phyloP scores from a whole-genome alignment of 2,888 invertebrate genomes.

The Megastigmus dorsalis region DNA sequence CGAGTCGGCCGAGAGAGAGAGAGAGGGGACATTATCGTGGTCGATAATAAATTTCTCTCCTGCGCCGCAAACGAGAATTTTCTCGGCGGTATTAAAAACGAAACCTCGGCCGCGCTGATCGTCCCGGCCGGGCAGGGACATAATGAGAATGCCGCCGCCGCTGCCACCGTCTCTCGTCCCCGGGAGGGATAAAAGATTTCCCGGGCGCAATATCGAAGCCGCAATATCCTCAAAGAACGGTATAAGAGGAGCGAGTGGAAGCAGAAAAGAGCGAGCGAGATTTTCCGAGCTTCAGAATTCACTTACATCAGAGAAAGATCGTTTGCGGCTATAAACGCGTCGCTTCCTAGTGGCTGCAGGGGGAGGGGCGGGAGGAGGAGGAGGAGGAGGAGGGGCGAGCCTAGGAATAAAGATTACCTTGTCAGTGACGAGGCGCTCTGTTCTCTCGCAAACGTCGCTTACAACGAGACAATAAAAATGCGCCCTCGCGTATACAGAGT shows the following conservation, averaged over 20 bases:
- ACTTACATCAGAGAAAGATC: slow-evolving; percentile 19
- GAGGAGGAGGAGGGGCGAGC: background rate
- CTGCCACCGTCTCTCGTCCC: background rate
- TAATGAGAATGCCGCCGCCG: slow-evolving; percentile 41
- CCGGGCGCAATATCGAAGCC: slow-evolving; percentile 38
- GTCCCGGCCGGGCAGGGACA: background rate
- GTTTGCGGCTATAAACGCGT: slow-evolving; percentile 1
- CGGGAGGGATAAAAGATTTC: slow-evolving; percentile 38
- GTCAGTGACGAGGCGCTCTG: slow-evolving; percentile 15
- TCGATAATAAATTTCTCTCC: slow-evolving; percentile 37
- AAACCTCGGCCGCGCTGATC: slow-evolving; percentile 8
- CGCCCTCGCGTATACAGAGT: no score
- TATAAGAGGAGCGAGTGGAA: background rate
- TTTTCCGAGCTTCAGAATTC: slow-evolving; percentile 39
- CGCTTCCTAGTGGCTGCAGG: no score
- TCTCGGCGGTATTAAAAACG: slow-evolving; percentile 38
- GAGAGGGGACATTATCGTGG: no score
- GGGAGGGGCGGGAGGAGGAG: background rate
- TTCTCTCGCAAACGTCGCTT: slow-evolving; percentile 8
- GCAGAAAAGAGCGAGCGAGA: background rate
- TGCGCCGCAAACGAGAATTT: slow-evolving; percentile 22
- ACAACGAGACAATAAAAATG: slow-evolving; percentile 29
- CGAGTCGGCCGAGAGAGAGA: no score
- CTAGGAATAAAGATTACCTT: slow-evolving; percentile 36
- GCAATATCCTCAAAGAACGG: slow-evolving; percentile 34